Conservation (phyloP, 2,797 vertebrate species). For the Pachyuromys duprasi region DNA sequence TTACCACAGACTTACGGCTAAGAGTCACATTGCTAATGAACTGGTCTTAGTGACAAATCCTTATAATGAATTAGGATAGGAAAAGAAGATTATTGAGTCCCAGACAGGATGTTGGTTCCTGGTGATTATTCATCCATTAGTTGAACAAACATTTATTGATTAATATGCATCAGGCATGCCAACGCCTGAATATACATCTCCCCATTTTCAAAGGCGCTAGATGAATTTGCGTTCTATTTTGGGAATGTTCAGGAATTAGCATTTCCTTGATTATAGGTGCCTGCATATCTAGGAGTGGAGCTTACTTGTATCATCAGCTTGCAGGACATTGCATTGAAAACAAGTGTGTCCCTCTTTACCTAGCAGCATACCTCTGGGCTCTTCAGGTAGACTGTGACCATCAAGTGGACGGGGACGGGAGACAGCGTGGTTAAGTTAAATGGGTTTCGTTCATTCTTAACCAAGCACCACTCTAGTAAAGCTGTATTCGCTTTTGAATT, state of each 20-base stretch:
- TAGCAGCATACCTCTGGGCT: not conserved
- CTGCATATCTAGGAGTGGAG: not conserved
- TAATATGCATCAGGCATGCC: not conserved
- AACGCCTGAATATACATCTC: not conserved
- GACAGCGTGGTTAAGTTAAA: not conserved
- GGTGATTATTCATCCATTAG: not conserved
- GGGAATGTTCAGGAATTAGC: not conserved
- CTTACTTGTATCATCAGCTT: not conserved
- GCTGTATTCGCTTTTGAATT: not conserved
- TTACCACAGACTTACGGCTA: not conserved
- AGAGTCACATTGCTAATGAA: not conserved
- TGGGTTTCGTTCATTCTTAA: not conserved
- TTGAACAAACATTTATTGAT: conserved; percentile 30
- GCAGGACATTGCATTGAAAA: not conserved
- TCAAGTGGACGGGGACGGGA: not conserved
- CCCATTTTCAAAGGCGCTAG: not conserved
- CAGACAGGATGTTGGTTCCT: conserved; percentile 15
- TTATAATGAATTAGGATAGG: not conserved
- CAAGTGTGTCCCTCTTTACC: not conserved
- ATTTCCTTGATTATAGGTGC: conserved; percentile 1
- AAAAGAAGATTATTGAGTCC: not conserved
- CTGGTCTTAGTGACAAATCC: not conserved
- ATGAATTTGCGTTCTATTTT: conserved; percentile 1
- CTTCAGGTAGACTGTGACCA: not conserved
- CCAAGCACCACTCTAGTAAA: not conserved